Evolutionary conservation across 2,797 vertebrate species (phyloP), one percentile per base, ranked within the genome.

Genomic region (Darevskia mixta): DNA sequence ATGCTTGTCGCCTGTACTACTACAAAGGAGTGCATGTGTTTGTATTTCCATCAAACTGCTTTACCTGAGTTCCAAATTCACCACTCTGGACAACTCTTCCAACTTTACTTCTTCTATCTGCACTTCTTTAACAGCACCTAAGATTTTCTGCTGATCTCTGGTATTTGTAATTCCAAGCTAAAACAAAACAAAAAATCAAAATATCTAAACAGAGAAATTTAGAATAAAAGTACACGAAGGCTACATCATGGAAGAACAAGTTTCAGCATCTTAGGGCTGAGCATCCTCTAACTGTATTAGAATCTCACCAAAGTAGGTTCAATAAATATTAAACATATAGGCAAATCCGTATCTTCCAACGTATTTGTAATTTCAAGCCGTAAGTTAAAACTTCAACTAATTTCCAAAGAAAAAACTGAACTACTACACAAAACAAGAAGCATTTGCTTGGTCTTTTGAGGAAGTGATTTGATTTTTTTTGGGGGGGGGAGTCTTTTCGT

Each of bases 141-240:
- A 80, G 90, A 98, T 92, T 96, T 98, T 98, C 93, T 97, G 95
- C 83, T 98, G 98, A 91, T 98, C 98, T 92, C 32, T 95, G 43
- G 93, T 93, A 92, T 97, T 94, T 76, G 93, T 96, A 95, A 99
- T 92, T 32, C 98, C 98, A 87, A 98, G 95, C 99, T 99, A 92
- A 95, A 93, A 67, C 80, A 64, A 91, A 93, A 94, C 82, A 8
- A 29, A 86, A 94, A 91, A 91, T 71, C 72, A 64, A 95, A 91
- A 83, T 9, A 10, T 82, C 41, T 23, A 2, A 94, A 73, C 88
- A 15, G 15, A 87, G 20, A 20, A 27, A 41, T 82, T 86, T 43
- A 77, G 38, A 84, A 72, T 38, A 89, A 35, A 58, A 85, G 9
- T 27, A 5, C 8, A 13, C 11, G 20, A 7, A 85, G 8, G 11